phyloP scores from a whole-genome alignment of 2,888 invertebrate genomes.

The Hypsopygia costalis region DNA sequence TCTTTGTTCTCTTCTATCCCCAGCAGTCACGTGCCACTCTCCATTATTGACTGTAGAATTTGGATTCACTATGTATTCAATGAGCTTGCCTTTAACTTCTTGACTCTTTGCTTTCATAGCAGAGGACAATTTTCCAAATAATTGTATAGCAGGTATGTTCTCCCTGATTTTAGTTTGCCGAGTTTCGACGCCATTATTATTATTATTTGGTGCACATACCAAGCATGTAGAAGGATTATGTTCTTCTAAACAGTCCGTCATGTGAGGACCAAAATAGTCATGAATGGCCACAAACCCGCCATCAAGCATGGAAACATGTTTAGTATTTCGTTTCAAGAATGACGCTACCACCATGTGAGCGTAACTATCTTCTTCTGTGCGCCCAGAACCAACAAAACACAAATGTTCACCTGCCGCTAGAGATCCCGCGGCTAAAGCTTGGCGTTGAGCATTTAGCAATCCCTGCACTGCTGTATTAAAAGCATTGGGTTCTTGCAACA shows the following conservation, averaged over 20 bases:
- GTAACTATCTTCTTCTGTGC: slow-evolving; percentile 96
- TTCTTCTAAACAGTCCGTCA: slow-evolving; percentile 90
- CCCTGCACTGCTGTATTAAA: slow-evolving; percentile 97
- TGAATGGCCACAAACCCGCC: slow-evolving; percentile 95
- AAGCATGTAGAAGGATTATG: slow-evolving; percentile 91
- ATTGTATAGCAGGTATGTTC: slow-evolving; percentile 80
- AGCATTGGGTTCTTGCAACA: slow-evolving; percentile 97
- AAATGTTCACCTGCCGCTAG: slow-evolving; percentile 93
- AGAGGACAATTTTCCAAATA: slow-evolving; percentile 91
- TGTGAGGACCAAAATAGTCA: slow-evolving; percentile 90
- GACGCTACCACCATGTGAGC: slow-evolving; percentile 99
- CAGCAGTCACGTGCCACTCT: slow-evolving; percentile 91
- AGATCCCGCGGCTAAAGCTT: slow-evolving; percentile 92
- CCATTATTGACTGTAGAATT: slow-evolving; percentile 79
- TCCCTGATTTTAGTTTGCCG: slow-evolving; percentile 45
- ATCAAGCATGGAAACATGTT: slow-evolving; percentile 94
- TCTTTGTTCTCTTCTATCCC: slow-evolving; percentile 91
- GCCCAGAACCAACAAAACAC: slow-evolving; percentile 95
- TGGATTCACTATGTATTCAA: slow-evolving; percentile 96
- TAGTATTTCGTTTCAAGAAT: slow-evolving; percentile 95
- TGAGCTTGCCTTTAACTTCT: slow-evolving; percentile 94
- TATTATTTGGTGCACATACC: slow-evolving; percentile 85
- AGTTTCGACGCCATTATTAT: slow-evolving; percentile 45
- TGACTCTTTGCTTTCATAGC: slow-evolving; percentile 95
- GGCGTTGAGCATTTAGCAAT: slow-evolving; percentile 92